A percentile compares a stretch with the other conserved stretches of the same genome.
phyloP scores from a whole-genome alignment of 35 echinoderm and acorn worm genomes.

The Ophioderma brevispina region DNA sequence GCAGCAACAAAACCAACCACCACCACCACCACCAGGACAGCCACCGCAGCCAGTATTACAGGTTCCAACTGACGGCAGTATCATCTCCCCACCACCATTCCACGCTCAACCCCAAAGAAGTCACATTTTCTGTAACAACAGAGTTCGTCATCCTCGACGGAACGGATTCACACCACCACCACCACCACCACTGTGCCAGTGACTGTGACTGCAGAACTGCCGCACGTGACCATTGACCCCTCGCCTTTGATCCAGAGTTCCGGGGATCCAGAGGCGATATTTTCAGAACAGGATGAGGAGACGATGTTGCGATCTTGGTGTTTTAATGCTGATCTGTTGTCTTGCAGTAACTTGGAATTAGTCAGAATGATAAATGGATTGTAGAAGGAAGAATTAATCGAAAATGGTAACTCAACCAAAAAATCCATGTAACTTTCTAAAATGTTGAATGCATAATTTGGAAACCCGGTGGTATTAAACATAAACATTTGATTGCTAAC shows the following conservation, averaged over 20 bases:
- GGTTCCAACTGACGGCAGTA: neutral
- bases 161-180: neutral
- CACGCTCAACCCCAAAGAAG: neutral
- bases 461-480: too few relatives aligned
- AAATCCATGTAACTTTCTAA: too few relatives aligned
- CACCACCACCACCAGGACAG: neutral
- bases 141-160: too few relatives aligned
- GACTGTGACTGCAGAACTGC: conserved; percentile 57
- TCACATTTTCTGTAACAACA: conserved; percentile 11
- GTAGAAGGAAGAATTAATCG: too few relatives aligned
- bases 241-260: conserved; percentile 60
- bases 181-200: conserved; percentile 4
- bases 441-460: too few relatives aligned
- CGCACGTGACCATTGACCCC: conserved; percentile 79
- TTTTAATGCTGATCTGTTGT: conserved; percentile 84
- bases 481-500: too few relatives aligned
- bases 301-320: conserved; percentile 81
- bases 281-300: conserved; percentile 77
- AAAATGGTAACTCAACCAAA: too few relatives aligned
- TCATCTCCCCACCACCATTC: neutral
- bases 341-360: conserved; percentile 86
- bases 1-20: too few relatives aligned
- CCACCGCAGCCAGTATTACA: neutral
- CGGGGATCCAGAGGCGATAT: conserved; percentile 69
- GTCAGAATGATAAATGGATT: too few relatives aligned